A percentile compares a stretch with the other conserved stretches of the same genome.
These are phyloP conservation scores for Diadromus collaris DNA, from an alignment of 2,888 invertebrate species.

Conservation along the genomic window DNA sequence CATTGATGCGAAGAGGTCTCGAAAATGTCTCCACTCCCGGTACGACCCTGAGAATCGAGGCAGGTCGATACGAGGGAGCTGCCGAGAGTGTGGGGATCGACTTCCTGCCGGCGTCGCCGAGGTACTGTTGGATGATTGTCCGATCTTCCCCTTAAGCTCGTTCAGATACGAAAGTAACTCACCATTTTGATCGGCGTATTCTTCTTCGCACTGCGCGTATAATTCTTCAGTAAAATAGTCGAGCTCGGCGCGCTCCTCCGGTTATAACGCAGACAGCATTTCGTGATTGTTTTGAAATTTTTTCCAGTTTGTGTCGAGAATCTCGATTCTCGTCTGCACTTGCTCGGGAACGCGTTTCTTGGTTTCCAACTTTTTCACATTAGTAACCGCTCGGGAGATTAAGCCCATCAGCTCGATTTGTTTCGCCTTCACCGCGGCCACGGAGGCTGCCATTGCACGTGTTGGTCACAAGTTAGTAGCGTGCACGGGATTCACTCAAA, in stretches of 20 bases:
- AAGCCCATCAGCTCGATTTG: neutral
- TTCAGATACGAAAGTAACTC: conserved; percentile 2
- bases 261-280: neutral
- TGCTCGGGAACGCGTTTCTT: conserved; percentile 11
- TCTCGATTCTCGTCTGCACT: neutral
- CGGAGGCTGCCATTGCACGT: neutral
- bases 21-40: conserved; percentile 45
- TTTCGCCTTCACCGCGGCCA: neutral
- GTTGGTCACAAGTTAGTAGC: too few relatives aligned
- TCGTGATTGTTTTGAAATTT: conserved; percentile 19
- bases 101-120: neutral
- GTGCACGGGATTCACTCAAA: too few relatives aligned
- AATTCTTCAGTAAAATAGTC: conserved; percentile 8
- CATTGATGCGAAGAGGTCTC: conserved; percentile 38
- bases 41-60: conserved; percentile 35
- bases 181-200: neutral
- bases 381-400: neutral
- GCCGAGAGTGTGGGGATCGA: conserved; percentile 2
- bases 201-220: conserved; percentile 25
- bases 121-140: neutral
- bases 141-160: neutral
- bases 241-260: neutral
- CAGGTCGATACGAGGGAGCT: conserved; percentile 33
- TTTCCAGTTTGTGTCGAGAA: conserved; percentile 12
- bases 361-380: conserved; percentile 9